Conservation (phyloP, 2,797 vertebrate species). For the Tapirus indicus region DNA sequence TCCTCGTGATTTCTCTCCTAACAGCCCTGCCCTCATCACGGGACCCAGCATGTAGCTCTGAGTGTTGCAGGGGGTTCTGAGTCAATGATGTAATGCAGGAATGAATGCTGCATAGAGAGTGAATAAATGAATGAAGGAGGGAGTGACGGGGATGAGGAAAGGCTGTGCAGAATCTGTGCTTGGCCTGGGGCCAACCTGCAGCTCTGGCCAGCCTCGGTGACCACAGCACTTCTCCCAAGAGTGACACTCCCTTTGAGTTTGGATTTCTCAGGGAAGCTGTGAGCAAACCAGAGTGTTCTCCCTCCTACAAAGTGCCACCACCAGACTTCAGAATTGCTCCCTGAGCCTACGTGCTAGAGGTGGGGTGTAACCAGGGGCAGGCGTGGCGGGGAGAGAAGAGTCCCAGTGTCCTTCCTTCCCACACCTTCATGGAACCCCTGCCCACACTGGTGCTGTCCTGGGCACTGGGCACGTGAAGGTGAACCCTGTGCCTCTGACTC, state of each 20-base stretch:
- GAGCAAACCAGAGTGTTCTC: neutral
- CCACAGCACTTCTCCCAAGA: neutral
- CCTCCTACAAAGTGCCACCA: neutral
- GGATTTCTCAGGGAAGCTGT: neutral
- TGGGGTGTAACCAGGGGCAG: neutral
- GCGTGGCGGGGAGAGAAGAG: conserved; percentile 37
- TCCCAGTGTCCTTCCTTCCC: neutral
- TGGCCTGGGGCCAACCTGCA: neutral
- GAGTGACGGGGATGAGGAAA: neutral
- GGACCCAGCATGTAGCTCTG: no score
- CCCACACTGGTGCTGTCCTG: neutral
- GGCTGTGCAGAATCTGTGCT: neutral
- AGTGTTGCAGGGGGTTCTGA: fast-evolving
- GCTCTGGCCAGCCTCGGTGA: neutral
- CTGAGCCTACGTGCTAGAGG: neutral
- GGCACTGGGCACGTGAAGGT: fast-evolving
- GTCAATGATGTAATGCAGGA: neutral
- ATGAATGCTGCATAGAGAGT: no score
- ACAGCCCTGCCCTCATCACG: neutral
- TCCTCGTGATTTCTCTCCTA: neutral
- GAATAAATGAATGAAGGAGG: neutral
- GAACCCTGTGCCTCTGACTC: fast-evolving
- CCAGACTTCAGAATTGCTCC: neutral
- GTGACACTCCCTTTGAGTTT: neutral
- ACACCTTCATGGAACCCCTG: no score